Base-by-base conservation (phyloP, 2,888 invertebrate genomes). In the Thecophora atra region DNA sequence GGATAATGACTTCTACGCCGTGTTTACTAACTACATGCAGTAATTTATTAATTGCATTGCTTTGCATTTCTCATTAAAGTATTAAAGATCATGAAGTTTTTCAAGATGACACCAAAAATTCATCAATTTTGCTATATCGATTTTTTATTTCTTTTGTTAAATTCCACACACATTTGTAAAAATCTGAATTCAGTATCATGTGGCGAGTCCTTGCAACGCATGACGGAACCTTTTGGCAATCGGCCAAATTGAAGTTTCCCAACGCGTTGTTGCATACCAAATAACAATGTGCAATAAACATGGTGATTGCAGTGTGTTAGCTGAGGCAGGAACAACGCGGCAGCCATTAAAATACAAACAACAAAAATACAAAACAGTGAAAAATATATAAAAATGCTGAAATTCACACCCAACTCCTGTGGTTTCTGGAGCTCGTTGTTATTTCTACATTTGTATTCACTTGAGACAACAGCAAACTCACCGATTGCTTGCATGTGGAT, bases 341-440 rank as follows among this genome's bases (percentile, higher is more conserved):
- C 51, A 24, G 17, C n/a, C 26, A 28, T 28, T 26, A 26, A 44
- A 60, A 60, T 15, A 28, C 47, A 58, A 63, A 64, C 19, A 52
- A 19, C 19, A 64, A 62, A 67, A 37, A 51, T 44, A 13, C 15
- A 19, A 70, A 44, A 69, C 54, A 56, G 13, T 51, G 21, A 44
- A 52, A 21, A 70, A 70, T 60, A 60, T 63, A 70, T 70, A 70
- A 73, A 73, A 52, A 70, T 67, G 52, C 63, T 58, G 54, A 69
- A 44, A 44, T 11, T 24, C 44, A 44, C 63, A 44, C 24, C 5
- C 28, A 44, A 11, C 37, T 37, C 11, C 37, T 37, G 37, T 11
- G 6, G 37, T 2, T 37, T 37, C 11, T 37, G 37, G 6, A 37
- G 6, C 11, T 37, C 11, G 6, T 37, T 37, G 37, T 6, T 37